Evolutionary conservation across 2,888 invertebrate species (phyloP), one percentile per base, ranked within the genome.

Genomic region (Chloromyia formosa): DNA sequence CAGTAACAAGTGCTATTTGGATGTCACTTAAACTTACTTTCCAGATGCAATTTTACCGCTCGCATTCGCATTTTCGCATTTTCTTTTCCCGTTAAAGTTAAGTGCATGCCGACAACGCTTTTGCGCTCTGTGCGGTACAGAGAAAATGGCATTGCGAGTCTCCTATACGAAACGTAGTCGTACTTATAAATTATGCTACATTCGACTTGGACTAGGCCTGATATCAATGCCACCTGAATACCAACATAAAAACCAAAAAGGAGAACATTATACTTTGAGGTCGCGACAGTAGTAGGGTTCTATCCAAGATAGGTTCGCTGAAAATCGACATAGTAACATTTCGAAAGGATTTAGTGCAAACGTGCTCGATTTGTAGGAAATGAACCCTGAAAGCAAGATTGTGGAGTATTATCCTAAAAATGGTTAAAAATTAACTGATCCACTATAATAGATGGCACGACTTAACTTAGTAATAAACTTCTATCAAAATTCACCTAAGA

Each of bases 1-100:
- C 66, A 22, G 66, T 66, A 71, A 71, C 71, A 71, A 71, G 71
- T 71, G 71, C 71, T 71, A 71, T 71, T 71, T 71, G 56, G 71
- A 71, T 71, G 71, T 71, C 71, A 71, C 71, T 71, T 56, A 56
- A 58, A 71, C 35, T 45, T 56, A 71, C 71, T 71, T 71, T 71
- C 71, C 58, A 71, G 58, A 58, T 27, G 58, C 71, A 58, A 71
- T 71, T 71, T 71, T 58, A 71, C 71, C 56, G 71, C 71, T 49
- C 71, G 71, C 49, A 71, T 71, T 71, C 71, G 71, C 71, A 71
- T 71, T 71, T 71, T 71, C 71, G 49, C 49, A 49, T 49, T 49
- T 49, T 49, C 22, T 56, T 69, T 71, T 56, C 71, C 71, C 56
- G 56, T 69, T 66, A 66, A 62, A 4, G 62, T 69, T 69, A 69